Percentiles rank a stretch among this genome's conserved stretches.
phyloP scores from a whole-genome alignment of 2,888 invertebrate species.

The Synergus umbraculus region DNA sequence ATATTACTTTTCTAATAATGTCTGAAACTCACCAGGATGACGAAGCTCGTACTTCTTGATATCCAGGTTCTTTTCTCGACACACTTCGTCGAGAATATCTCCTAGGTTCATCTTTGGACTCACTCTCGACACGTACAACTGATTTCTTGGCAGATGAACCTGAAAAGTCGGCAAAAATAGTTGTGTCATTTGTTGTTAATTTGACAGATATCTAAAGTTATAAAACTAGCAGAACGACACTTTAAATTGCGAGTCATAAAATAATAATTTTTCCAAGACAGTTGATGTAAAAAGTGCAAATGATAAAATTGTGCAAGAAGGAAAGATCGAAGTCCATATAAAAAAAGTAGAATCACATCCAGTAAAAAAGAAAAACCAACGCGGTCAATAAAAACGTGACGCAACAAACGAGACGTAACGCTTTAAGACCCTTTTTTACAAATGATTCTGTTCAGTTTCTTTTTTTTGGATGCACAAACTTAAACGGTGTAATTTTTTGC shows the following conservation, averaged over 20 bases:
- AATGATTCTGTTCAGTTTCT: slow-evolving; percentile 2
- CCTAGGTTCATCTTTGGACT: slow-evolving; percentile 84
- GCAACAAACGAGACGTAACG: slow-evolving; percentile 21
- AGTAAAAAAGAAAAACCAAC: slow-evolving; percentile 1
- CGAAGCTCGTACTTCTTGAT: slow-evolving; percentile 86
- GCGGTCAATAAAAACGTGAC: slow-evolving; percentile 11
- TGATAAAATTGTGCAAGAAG: slow-evolving; percentile 1
- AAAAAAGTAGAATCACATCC: background rate
- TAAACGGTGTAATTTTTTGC: slow-evolving; percentile 2
- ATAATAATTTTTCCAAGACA: background rate
- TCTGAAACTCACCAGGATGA: slow-evolving; percentile 83
- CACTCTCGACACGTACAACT: slow-evolving; percentile 87
- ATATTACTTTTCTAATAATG: slow-evolving; percentile 2
- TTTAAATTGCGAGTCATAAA: background rate
- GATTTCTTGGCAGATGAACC: slow-evolving; percentile 88
- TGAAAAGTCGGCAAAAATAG: background rate
- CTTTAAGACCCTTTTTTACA: background rate
- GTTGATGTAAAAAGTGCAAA: background rate
- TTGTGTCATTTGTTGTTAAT: background rate
- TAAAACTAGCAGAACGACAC: background rate
- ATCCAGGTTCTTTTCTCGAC: slow-evolving; percentile 87
- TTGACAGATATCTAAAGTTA: too few species aligned
- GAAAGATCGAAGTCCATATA: background rate
- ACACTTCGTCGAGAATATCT: slow-evolving; percentile 85
- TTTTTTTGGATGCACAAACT: background rate